Conservation (phyloP, 2,888 invertebrate species). For the Sylvicola fuscatus region DNA sequence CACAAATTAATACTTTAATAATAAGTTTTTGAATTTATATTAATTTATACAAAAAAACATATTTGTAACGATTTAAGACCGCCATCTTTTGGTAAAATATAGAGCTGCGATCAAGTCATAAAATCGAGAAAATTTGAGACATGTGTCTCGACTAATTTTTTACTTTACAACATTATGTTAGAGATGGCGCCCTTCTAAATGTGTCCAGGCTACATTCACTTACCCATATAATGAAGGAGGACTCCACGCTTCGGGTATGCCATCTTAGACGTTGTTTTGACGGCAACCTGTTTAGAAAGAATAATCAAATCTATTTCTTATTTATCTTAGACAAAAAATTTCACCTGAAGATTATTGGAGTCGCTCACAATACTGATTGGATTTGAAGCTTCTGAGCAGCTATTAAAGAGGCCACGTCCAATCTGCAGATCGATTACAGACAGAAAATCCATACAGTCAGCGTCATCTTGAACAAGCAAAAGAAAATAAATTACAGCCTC, state of each 20-base stretch:
- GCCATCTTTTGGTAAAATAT: too few relatives aligned
- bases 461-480: conserved; percentile 8
- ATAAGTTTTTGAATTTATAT: too few relatives aligned
- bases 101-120: too few relatives aligned
- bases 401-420: conserved; percentile 9
- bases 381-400: conserved; percentile 9
- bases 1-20: too few relatives aligned
- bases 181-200: too few relatives aligned
- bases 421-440: conserved; percentile 10
- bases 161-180: too few relatives aligned
- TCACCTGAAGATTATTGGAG: conserved; percentile 12
- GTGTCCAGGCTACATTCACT: conserved; percentile 11
- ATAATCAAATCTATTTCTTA: background rate
- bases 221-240: conserved; percentile 41
- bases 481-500: background rate
- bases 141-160: too few relatives aligned
- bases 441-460: conserved; percentile 11
- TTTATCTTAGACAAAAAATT: background rate
- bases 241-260: conserved; percentile 39
- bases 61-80: too few relatives aligned
- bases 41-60: too few relatives aligned
- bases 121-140: too few relatives aligned
- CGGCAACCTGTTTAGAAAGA: conserved; percentile 18
- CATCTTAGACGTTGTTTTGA: conserved; percentile 29
- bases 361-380: conserved; percentile 10